Evolutionary conservation across 92 coral and sea anemone genomes (phyloP).

Genomic region (Montipora capitata): DNA sequence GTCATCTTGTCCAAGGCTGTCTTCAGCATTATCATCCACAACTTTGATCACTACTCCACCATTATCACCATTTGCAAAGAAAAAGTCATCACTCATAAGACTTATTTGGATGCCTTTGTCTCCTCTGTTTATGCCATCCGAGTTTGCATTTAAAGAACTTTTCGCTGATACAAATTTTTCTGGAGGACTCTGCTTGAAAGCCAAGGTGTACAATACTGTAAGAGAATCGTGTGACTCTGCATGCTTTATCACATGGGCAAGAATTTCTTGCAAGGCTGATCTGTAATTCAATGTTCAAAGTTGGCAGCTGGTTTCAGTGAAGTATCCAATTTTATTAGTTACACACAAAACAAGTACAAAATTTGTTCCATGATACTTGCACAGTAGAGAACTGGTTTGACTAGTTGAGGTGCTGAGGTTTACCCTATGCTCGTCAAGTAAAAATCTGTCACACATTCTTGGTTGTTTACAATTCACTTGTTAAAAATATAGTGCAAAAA

Average conservation of each 20-base stretch:
- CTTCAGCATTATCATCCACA: neutral
- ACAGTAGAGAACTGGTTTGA: too few relatives aligned
- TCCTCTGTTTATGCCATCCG: neutral
- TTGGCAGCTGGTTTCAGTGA: too few relatives aligned
- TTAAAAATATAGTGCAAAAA: too few relatives aligned
- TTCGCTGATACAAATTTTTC: constrained; percentile 8
- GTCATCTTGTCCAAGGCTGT: constrained; percentile 31
- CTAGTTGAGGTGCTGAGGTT: too few relatives aligned
- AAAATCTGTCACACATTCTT: too few relatives aligned
- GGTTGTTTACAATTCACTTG: too few relatives aligned
- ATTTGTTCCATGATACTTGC: too few relatives aligned
- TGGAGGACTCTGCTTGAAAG: constrained; percentile 70
- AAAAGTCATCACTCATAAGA: constrained; percentile 69
- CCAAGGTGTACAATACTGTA: constrained; percentile 76
- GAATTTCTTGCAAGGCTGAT: constrained; percentile 85
- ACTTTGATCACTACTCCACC: constrained; percentile 83
- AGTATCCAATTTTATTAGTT: too few relatives aligned
- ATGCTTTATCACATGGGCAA: constrained; percentile 82
- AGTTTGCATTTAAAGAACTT: neutral
- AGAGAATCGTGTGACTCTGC: constrained; percentile 66
- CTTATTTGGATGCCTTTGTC: constrained; percentile 21
- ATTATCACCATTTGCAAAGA: constrained; percentile 86
- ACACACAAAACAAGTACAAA: too few relatives aligned
- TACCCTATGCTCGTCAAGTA: too few relatives aligned
- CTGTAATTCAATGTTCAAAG: constrained; percentile 48